These are phyloP conservation scores for Agrotis ipsilon DNA, from an alignment of 2,888 invertebrate species.

Conservation along the genomic window DNA sequence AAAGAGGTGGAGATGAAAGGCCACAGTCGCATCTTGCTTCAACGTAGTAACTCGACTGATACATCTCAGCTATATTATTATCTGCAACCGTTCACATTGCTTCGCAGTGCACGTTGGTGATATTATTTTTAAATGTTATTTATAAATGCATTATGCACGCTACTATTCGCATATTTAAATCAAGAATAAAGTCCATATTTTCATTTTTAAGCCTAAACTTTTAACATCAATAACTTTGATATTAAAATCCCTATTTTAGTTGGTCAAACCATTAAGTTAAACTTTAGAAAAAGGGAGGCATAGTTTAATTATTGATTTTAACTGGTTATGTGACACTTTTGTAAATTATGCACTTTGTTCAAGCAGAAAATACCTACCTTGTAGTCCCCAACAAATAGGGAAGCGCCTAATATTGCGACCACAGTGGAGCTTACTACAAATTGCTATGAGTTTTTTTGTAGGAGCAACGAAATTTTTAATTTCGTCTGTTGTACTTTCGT, in stretches of 20 bases:
- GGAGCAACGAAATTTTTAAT: conserved; percentile 69
- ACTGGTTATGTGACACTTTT: background rate
- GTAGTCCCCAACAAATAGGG: conserved; percentile 58
- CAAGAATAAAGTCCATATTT: background rate
- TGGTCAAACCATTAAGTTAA: background rate
- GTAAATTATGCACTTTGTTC: background rate
- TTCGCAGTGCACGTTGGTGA: no score
- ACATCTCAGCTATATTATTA: no score
- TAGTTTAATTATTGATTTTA: background rate
- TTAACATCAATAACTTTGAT: background rate
- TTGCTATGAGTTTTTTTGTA: conserved; percentile 75
- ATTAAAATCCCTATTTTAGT: background rate
- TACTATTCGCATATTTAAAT: no score
- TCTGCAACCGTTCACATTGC: no score
- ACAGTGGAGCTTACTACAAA: conserved; percentile 70
- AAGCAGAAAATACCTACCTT: background rate
- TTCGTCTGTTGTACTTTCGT: conserved; percentile 43
- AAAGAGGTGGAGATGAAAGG: no score
- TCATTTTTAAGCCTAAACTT: no score
- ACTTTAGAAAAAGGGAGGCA: background rate
- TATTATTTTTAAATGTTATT: no score
- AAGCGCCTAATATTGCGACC: conserved; percentile 74
- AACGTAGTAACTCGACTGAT: no score
- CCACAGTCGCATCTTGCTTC: no score
- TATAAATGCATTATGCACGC: no score